Conservation (phyloP, 2,797 vertebrate species). For the Acipenser ruthenus region DNA sequence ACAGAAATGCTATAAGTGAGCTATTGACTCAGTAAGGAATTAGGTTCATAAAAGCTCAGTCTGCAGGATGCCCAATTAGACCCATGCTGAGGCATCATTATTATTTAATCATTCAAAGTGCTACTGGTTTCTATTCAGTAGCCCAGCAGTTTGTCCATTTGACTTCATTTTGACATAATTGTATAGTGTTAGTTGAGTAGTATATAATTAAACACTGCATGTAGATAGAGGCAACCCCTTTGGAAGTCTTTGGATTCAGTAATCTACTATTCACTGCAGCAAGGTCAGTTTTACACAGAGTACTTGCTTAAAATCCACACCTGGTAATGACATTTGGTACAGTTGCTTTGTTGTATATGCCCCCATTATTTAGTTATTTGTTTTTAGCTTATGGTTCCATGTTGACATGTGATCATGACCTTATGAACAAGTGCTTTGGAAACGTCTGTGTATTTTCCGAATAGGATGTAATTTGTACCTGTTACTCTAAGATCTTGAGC, state of each 20-base stretch:
- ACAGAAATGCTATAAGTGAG: conserved; percentile 20
- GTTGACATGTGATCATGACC: too few relatives aligned
- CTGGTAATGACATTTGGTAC: conserved; percentile 1
- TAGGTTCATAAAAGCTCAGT: conserved; percentile 14
- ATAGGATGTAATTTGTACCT: too few relatives aligned
- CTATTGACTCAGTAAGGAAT: conserved; percentile 21
- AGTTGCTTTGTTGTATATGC: background rate
- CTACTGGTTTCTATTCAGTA: conserved; percentile 5
- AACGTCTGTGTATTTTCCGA: too few relatives aligned
- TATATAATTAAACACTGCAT: conserved; percentile 3
- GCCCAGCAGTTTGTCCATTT: conserved; percentile 9
- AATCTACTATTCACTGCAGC: background rate
- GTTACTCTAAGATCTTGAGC: too few relatives aligned
- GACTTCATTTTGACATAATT: conserved; percentile 15
- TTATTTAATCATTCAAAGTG: conserved; percentile 30
- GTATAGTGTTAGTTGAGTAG: conserved; percentile 10
- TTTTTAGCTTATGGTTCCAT: too few relatives aligned
- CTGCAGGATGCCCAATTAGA: conserved; percentile 19
- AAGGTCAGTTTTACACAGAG: background rate
- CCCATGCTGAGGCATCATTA: conserved; percentile 26
- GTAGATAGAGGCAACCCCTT: background rate
- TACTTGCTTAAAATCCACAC: background rate
- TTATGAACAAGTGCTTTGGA: too few relatives aligned
- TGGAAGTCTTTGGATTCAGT: background rate
- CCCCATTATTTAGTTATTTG: too few relatives aligned